phyloP scores from a whole-genome alignment of 2,797 vertebrate genomes.

The Dryobates pubescens region DNA sequence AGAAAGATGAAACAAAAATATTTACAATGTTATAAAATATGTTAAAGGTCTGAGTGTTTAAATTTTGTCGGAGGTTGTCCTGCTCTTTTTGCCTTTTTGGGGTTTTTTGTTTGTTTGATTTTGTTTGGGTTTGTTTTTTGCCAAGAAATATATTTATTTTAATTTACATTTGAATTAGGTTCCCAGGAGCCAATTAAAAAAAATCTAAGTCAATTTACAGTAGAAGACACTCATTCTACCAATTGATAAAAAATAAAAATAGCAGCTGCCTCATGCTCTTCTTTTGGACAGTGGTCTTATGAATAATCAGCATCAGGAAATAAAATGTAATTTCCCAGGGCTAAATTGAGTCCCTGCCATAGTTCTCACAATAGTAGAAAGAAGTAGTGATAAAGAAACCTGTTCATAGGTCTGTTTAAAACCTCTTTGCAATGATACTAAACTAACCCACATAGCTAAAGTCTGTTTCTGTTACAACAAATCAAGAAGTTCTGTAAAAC shows the following conservation, averaged over 20 bases:
- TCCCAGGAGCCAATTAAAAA: conserved; percentile 62
- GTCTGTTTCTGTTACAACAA: not conserved
- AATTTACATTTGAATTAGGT: conserved; percentile 74
- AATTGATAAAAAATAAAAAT: conserved; percentile 56
- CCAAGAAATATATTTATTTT: conserved; percentile 69
- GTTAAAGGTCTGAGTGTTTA: conserved; percentile 16
- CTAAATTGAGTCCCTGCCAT: conserved; percentile 10
- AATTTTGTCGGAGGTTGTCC: not conserved
- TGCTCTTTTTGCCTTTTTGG: not conserved
- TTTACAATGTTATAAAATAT: conserved; percentile 37
- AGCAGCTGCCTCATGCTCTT: not conserved
- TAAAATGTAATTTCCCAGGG: not conserved
- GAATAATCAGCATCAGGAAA: not conserved
- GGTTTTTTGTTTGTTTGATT: not conserved
- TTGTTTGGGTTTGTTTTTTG: accelerated
- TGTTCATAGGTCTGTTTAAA: conserved; percentile 1
- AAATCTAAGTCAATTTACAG: conserved; percentile 70
- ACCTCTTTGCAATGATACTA: not conserved
- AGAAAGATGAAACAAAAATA: conserved; percentile 19
- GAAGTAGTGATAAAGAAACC: not conserved
- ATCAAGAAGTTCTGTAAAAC: not conserved
- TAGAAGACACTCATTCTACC: conserved; percentile 32
- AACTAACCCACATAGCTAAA: not conserved
- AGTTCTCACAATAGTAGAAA: not conserved
- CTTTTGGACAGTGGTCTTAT: conserved; percentile 30